phyloP scores from a whole-genome alignment of 2,797 vertebrate genomes.

The Gouania willdenowi region DNA sequence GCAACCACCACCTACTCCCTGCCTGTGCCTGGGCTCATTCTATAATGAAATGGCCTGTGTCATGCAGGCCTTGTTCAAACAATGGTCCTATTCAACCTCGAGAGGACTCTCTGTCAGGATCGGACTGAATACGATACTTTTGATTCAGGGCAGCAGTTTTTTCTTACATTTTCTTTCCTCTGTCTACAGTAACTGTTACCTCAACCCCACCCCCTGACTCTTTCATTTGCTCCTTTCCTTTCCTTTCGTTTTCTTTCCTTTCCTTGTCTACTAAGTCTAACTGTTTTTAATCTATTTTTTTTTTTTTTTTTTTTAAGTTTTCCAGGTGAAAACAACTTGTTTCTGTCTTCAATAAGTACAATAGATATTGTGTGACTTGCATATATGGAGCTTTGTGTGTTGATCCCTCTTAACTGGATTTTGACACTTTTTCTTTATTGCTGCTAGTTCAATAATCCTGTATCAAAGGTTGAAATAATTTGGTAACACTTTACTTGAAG shows the following conservation, averaged over 20 bases:
- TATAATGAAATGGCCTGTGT: constrained; percentile 77
- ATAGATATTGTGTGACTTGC: too few species aligned
- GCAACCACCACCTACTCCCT: constrained; percentile 59
- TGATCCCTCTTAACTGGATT: too few species aligned
- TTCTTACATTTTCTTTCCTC: constrained; percentile 36
- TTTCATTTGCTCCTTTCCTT: constrained; percentile 2
- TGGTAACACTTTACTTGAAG: too few species aligned
- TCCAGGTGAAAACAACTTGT: too few species aligned
- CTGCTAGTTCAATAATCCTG: too few species aligned
- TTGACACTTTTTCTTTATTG: too few species aligned
- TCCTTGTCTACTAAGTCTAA: too few species aligned
- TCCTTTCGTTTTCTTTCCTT: not conserved
- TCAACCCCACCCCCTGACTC: constrained; percentile 8
- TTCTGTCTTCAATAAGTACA: too few species aligned
- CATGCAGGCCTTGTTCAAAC: constrained; percentile 71
- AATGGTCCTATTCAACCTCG: constrained; percentile 73
- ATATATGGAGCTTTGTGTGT: too few species aligned
- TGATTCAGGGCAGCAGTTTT: constrained; percentile 62
- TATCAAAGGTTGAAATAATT: too few species aligned
- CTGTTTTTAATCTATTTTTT: too few species aligned
- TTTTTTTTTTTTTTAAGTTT: too few species aligned
- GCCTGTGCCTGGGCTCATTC: constrained; percentile 56
- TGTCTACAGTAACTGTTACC: constrained; percentile 12
- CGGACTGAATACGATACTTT: constrained; percentile 72
- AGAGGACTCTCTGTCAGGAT: constrained; percentile 68